These are phyloP conservation scores for Sericinus montela DNA, from an alignment of 2,888 invertebrate genomes.

Conservation along the genomic window DNA sequence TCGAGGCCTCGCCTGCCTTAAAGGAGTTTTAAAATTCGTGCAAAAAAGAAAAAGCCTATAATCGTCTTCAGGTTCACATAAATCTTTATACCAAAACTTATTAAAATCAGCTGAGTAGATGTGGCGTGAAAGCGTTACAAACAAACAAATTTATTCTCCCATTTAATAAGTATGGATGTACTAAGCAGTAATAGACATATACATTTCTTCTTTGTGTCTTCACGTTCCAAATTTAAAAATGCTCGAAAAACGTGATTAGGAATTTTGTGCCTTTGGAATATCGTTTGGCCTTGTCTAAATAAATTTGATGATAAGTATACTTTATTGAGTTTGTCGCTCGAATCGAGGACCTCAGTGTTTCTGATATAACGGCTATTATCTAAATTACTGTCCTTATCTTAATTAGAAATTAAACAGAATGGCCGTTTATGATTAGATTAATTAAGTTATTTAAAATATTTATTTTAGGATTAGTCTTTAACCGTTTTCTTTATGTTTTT, in stretches of 20 bases:
- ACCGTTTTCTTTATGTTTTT: too few species aligned
- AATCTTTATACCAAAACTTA: too few species aligned
- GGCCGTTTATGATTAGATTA: not conserved
- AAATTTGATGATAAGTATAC: not conserved
- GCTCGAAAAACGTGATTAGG: not conserved
- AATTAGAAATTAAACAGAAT: constrained; percentile 10
- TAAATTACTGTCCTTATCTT: not conserved
- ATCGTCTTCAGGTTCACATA: too few species aligned
- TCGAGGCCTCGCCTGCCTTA: too few species aligned
- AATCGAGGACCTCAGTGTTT: not conserved
- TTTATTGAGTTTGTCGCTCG: not conserved
- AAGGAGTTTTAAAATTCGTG: too few species aligned
- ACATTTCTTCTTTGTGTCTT: not conserved
- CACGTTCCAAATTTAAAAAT: not conserved
- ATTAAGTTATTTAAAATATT: not conserved
- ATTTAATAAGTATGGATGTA: too few species aligned
- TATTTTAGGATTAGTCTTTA: too few species aligned
- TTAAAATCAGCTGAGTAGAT: too few species aligned
- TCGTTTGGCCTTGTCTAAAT: not conserved
- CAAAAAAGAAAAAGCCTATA: too few species aligned
- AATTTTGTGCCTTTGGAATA: not conserved
- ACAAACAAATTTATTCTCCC: too few species aligned
- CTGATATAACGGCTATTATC: constrained; percentile 3
- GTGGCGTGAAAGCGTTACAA: too few species aligned
- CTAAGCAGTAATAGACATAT: too few species aligned